Conservation (phyloP, 2,113 vertebrate genomes). For the Oophaga pumilio region DNA sequence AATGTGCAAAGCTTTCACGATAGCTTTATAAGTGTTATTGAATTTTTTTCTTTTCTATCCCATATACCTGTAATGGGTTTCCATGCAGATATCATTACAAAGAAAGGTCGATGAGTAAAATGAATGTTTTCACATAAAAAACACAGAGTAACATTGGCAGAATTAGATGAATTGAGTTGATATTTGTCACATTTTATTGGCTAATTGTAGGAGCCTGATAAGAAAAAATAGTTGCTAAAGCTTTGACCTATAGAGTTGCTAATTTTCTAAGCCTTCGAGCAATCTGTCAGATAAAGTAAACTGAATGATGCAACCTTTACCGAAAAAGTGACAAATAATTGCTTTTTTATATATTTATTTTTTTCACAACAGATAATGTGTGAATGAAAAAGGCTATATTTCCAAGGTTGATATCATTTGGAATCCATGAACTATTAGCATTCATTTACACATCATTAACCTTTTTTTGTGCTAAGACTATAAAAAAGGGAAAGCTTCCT, state of each 20-base stretch:
- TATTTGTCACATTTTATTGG: constrained; percentile 55
- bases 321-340: constrained; percentile 62
- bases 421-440: background rate
- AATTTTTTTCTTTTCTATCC: constrained; percentile 19
- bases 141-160: background rate
- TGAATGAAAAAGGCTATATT: constrained; percentile 62
- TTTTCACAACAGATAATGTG: constrained; percentile 59
- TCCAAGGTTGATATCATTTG: constrained; percentile 10
- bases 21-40: background rate
- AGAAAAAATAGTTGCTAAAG: constrained; percentile 62
- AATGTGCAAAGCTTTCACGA: background rate
- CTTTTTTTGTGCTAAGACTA: background rate
- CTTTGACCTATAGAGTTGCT: constrained; percentile 61
- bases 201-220: constrained; percentile 57
- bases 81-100: background rate
- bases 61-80: constrained; percentile 3
- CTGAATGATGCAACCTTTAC: constrained; percentile 60
- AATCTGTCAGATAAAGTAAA: constrained; percentile 64
- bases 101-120: background rate
- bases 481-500: background rate
- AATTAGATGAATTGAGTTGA: constrained; percentile 20
- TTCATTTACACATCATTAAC: constrained; percentile 11
- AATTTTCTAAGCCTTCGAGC: constrained; percentile 62
- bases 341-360: background rate
- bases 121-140: background rate